Conservation (phyloP, 2,888 invertebrate genomes). For the Cremastinae sp. region DNA sequence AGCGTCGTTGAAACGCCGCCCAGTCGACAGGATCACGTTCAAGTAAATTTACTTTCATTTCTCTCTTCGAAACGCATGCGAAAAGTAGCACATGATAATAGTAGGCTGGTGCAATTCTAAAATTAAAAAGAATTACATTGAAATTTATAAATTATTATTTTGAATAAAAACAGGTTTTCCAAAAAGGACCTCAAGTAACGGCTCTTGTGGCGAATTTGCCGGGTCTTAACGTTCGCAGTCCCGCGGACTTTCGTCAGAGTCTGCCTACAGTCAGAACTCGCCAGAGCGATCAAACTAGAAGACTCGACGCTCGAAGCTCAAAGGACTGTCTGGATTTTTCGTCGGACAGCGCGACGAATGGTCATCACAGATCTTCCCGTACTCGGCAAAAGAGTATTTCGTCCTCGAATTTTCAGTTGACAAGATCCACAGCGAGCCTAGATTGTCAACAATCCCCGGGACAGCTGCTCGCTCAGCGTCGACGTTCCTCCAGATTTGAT, state of each 20-base stretch:
- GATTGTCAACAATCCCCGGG: conserved; percentile 68
- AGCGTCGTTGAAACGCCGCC: conserved; percentile 65
- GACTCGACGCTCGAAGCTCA: conserved; percentile 67
- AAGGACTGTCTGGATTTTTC: conserved; percentile 81
- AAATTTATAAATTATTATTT: neutral
- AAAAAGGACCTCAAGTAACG: conserved; percentile 90
- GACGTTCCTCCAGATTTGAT: conserved; percentile 70
- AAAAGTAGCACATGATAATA: too few species aligned
- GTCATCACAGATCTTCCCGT: conserved; percentile 82
- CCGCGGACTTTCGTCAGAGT: conserved; percentile 73
- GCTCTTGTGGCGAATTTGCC: conserved; percentile 86
- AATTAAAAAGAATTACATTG: too few species aligned
- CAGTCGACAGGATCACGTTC: conserved; percentile 74
- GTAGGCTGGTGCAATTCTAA: too few species aligned
- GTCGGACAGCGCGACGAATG: conserved; percentile 81
- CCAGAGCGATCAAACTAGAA: conserved; percentile 67
- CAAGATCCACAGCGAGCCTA: conserved; percentile 75
- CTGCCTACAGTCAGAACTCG: conserved; percentile 71
- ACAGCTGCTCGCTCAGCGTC: conserved; percentile 68
- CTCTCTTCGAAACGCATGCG: conserved; percentile 3
- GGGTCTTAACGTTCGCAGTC: conserved; percentile 80
- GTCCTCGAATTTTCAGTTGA: conserved; percentile 65
- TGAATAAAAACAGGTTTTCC: conserved; percentile 83
- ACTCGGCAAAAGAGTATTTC: conserved; percentile 66
- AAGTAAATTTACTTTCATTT: conserved; percentile 66